Evolutionary conservation across 2,888 invertebrate species (phyloP), one percentile per base, ranked within the genome.

Genomic region (Phrixothrix hirtus): DNA sequence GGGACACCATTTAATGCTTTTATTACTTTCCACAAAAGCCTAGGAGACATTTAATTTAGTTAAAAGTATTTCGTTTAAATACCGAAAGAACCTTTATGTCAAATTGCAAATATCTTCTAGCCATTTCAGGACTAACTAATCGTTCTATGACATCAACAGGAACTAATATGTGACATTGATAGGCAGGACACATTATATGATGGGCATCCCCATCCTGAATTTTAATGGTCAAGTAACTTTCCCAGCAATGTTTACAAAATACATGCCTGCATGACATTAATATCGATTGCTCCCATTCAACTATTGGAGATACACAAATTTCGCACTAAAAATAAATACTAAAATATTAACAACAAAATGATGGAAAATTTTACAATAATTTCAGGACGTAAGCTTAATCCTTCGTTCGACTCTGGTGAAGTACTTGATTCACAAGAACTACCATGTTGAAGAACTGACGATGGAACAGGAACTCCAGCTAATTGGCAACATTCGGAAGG

Each of bases 1-100:
- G 1, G 86, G 86, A 66, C 86, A 86, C 86, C 86, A 86, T 71
- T 86, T 85, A 59, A 86, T 85, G 59, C 78, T 78, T 53, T 84
- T 83, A 69, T 85, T 86, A 57, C 83, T 83, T 63, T 86, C 86
- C 31, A 86, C 86, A 73, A 86, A 86, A 2, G 85, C 85, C 84
- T 85, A 63, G 1, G 68, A 64, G 35, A 27, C 9, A 27, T n/a
- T 21, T 50, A 50, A 7, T 11, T 11, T 11, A 31, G 12, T 31
- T 31, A 11, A 3, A 13, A 31, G 7, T 31, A 27, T 27, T 10
- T 25, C 4, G 7, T 6, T 6, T 25, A 6, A 25, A 25, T 25
- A 25, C 4, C 25, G 4, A 25, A 25, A 25, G 7, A 6, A 83
- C 84, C 77, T 85, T 83, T 55, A 86, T 85, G 71, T 86, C 86